Base-by-base conservation (phyloP, 2,797 vertebrate genomes). In the Crenichthys baileyi region DNA sequence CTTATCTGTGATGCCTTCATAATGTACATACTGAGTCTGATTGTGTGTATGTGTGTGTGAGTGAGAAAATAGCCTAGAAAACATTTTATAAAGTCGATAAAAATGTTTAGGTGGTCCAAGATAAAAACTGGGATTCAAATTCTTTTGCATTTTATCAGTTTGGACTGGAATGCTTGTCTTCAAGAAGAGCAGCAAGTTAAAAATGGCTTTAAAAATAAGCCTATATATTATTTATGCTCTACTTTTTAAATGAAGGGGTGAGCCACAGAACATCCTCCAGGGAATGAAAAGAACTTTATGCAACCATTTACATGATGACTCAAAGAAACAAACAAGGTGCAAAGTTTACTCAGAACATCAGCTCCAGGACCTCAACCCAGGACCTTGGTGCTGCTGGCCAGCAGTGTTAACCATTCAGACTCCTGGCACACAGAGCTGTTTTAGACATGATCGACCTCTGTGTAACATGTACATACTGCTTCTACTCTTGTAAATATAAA, bases 1-100 rank as follows among this genome's bases (percentile, higher is more conserved):
- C 89, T 92, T 90, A 77, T 50, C 89, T 84, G 79, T 79, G 87
- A 91, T 89, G 91, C 91, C 91, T 93, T 93, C 80, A 77, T 51
- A 79, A 48, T 89, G 87, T 88, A 89, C 71, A 88, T 82, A 88
- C n/a, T 22, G 60, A 73, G 60, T 65, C 50, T 80, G 39, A 74
- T 1, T 73, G 44, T 61, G 36, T 55, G 48, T 55, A 15, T 58
- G 36, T 72, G 31, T 67, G 36, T 79, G 39, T 67, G 70, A 61
- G 68, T n/a, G 39, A 76, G 46, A 41, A 31, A 41, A 29, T 78
- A 87, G 85, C 58, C 12, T 36, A 77, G 16, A 63, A 50, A 80
- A 68, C 51, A 53, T 77, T 75, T 77, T 46, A 70, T 48, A 78
- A 70, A 75, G 73, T 67, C 18, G 41, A 36, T 76, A 79, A 24